Conservation (phyloP, 2,888 invertebrate genomes). For the Pyrocoelia pectoralis region DNA sequence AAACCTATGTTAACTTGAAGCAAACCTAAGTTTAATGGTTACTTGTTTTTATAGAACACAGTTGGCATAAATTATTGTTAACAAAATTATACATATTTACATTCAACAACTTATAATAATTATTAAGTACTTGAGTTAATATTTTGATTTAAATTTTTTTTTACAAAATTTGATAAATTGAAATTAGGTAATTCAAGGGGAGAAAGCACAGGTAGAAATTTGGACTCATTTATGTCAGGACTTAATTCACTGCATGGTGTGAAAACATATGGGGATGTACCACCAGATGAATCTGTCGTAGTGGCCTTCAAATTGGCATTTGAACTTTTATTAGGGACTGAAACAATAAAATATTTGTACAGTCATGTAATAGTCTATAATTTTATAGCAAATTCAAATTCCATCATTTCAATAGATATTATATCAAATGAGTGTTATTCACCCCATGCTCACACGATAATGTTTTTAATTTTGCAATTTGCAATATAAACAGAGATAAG, state of each 20-base stretch:
- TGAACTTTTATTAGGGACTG: slow-evolving; percentile 13
- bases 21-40: too few species aligned
- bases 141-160: slow-evolving; percentile 10
- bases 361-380: not conserved
- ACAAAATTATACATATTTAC: not conserved
- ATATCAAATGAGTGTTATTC: too few species aligned
- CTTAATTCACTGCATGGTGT: slow-evolving; percentile 58
- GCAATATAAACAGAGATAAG: too few species aligned
- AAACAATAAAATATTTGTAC: slow-evolving; percentile 10
- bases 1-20: too few species aligned
- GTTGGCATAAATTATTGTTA: not conserved
- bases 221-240: slow-evolving; percentile 52
- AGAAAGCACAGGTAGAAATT: slow-evolving; percentile 61
- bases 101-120: not conserved
- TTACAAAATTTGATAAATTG: slow-evolving; percentile 58
- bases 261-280: slow-evolving; percentile 59
- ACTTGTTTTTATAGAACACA: not conserved
- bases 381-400: too few species aligned
- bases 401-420: too few species aligned
- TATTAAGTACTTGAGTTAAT: slow-evolving; percentile 7
- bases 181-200: slow-evolving; percentile 71
- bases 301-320: slow-evolving; percentile 47
- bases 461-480: too few species aligned
- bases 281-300: slow-evolving; percentile 57
- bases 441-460: too few species aligned